phyloP scores from a whole-genome alignment of 2,113 vertebrate species.

The Gulo gulo region DNA sequence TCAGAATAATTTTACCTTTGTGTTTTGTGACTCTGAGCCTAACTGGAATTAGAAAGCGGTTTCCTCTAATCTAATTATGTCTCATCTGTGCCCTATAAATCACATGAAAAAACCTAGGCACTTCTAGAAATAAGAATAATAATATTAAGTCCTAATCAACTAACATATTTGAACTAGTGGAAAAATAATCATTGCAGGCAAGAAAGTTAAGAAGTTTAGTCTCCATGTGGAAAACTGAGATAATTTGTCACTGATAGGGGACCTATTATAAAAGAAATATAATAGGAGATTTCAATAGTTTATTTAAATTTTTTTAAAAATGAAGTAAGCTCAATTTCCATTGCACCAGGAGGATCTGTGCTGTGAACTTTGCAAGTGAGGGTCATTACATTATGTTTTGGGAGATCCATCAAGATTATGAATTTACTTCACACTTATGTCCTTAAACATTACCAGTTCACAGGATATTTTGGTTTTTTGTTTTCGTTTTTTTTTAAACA shows the following conservation, averaged over 20 bases:
- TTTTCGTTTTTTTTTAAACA: no score
- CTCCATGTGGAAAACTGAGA: background rate
- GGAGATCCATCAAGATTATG: background rate
- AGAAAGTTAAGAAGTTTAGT: background rate
- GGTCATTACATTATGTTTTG: background rate
- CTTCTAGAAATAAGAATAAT: slow-evolving; percentile 29
- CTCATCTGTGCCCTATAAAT: background rate
- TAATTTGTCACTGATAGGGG: background rate
- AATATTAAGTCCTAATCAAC: background rate
- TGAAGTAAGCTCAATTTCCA: background rate
- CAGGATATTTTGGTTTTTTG: background rate
- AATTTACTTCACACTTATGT: background rate
- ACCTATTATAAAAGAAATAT: background rate
- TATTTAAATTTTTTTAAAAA: background rate
- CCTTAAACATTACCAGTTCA: background rate
- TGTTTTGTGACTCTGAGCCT: background rate
- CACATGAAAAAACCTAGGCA: background rate
- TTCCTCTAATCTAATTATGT: background rate
- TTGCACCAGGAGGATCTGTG: background rate
- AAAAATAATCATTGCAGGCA: background rate
- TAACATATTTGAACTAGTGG: background rate
- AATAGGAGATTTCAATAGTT: background rate
- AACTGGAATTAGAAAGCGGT: background rate
- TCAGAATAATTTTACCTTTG: background rate
- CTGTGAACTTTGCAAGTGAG: background rate